A percentile compares a stretch with the other conserved stretches of the same genome.
Conservation (phyloP, 2,888 invertebrate genomes). For the Herminia tarsipennalis region DNA sequence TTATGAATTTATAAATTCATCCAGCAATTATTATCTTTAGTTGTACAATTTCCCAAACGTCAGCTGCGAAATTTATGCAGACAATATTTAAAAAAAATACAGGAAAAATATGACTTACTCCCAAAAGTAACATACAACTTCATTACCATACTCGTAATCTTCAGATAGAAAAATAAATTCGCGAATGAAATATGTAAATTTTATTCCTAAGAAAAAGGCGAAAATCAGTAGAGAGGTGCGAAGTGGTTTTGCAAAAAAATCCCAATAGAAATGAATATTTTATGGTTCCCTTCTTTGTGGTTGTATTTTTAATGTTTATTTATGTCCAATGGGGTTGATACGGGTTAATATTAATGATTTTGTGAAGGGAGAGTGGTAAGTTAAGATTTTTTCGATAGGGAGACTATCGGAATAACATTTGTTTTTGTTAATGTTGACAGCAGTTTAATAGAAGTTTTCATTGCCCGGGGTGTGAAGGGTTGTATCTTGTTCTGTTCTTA, state of each 20-base stretch:
- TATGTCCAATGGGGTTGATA: conserved; percentile 47
- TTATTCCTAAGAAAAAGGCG: conserved; percentile 34
- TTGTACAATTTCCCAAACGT: too few relatives aligned
- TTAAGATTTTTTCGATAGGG: conserved; percentile 33
- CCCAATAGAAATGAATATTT: conserved; percentile 43
- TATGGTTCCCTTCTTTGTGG: conserved; percentile 40
- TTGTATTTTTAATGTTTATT: conserved; percentile 50
- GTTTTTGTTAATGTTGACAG: conserved; percentile 41
- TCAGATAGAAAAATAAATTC: conserved; percentile 46
- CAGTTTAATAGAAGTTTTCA: conserved; percentile 7
- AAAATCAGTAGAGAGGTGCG: conserved; percentile 37
- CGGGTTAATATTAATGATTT: conserved; percentile 50
- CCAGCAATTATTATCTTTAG: too few relatives aligned
- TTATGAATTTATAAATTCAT: too few relatives aligned
- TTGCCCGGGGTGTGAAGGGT: neutral
- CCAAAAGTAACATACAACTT: conserved; percentile 27
- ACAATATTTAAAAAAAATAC: conserved; percentile 1
- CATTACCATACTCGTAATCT: conserved; percentile 46
- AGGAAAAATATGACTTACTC: conserved; percentile 22
- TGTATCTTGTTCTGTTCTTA: too few relatives aligned
- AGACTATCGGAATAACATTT: conserved; percentile 38
- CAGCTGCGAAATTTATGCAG: too few relatives aligned
- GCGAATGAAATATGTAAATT: conserved; percentile 48
- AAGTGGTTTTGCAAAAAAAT: conserved; percentile 45
- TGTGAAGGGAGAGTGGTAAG: conserved; percentile 26